These are phyloP conservation scores for Harpalus rubripes DNA, from an alignment of 2,888 invertebrate species.

Conservation along the genomic window DNA sequence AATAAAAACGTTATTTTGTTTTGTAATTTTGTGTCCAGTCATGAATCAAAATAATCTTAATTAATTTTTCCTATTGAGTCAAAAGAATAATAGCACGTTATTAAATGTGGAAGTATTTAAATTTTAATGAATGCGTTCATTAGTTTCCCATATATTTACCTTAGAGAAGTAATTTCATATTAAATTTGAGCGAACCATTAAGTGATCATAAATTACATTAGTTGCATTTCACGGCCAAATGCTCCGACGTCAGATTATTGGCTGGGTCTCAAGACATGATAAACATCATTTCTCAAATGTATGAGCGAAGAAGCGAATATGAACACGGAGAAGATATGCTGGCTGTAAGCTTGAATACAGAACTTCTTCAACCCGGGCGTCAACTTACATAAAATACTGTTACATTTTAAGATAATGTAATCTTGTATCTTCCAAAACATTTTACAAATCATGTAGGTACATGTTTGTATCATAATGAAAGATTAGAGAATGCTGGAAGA, in stretches of 20 bases:
- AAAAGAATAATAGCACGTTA: conserved; percentile 18
- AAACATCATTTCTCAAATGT: conserved; percentile 48
- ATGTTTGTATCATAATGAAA: too few relatives aligned
- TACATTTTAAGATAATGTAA: not conserved
- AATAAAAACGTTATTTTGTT: too few relatives aligned
- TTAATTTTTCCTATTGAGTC: not conserved
- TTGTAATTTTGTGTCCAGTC: too few relatives aligned
- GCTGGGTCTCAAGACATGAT: conserved; percentile 46
- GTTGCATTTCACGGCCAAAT: conserved; percentile 48
- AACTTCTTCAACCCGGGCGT: not conserved
- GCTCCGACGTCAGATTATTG: conserved; percentile 45
- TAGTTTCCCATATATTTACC: conserved; percentile 45
- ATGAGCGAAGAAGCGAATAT: conserved; percentile 4
- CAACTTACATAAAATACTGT: not conserved
- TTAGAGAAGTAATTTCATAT: conserved; percentile 34
- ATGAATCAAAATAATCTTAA: not conserved
- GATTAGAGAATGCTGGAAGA: too few relatives aligned
- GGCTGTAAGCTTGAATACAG: not conserved
- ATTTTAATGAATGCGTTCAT: conserved; percentile 30
- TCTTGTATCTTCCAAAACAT: not conserved
- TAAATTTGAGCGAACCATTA: conserved; percentile 53
- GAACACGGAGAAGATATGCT: conserved; percentile 11
- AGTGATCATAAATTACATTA: conserved; percentile 47
- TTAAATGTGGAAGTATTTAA: conserved; percentile 1
- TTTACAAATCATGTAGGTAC: too few relatives aligned